Percentiles rank a stretch among this genome's conserved stretches.
phyloP scores from a whole-genome alignment of 2,888 invertebrate genomes.

The Bruchidius siliquastri region DNA sequence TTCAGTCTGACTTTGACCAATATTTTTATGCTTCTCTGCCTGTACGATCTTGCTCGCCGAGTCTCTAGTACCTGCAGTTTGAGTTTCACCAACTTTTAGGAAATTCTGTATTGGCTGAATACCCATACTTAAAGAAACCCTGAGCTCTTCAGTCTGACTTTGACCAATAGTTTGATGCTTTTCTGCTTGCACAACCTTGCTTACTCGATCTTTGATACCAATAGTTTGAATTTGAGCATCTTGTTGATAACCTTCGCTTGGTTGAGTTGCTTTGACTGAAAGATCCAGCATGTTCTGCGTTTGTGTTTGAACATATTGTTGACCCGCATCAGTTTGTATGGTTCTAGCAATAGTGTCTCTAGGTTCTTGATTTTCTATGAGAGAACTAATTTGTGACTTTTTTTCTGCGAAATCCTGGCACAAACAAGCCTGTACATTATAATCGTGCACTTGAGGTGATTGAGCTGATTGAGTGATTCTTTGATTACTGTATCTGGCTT shows the following conservation, averaged over 20 bases:
- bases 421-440: neutral
- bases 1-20: neutral
- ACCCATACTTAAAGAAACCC: neutral
- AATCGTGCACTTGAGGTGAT: neutral
- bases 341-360: neutral
- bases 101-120: neutral
- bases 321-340: neutral
- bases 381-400: neutral
- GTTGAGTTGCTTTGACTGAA: neutral
- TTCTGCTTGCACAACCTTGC: constrained; percentile 3
- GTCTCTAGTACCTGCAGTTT: constrained; percentile 1
- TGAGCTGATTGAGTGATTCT: neutral
- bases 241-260: neutral
- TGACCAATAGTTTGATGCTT: neutral
- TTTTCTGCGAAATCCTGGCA: too few species aligned
- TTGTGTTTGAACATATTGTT: neutral
- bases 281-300: neutral
- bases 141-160: neutral
- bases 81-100: neutral
- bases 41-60: neutral
- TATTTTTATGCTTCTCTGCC: neutral
- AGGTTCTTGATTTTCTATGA: neutral
- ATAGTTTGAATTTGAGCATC: constrained; percentile 1
- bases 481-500: neutral
- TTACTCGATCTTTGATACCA: neutral